These are phyloP conservation scores for Muraenolepis orangiensis DNA, from an alignment of 2,797 vertebrate species.

Conservation along the genomic window DNA sequence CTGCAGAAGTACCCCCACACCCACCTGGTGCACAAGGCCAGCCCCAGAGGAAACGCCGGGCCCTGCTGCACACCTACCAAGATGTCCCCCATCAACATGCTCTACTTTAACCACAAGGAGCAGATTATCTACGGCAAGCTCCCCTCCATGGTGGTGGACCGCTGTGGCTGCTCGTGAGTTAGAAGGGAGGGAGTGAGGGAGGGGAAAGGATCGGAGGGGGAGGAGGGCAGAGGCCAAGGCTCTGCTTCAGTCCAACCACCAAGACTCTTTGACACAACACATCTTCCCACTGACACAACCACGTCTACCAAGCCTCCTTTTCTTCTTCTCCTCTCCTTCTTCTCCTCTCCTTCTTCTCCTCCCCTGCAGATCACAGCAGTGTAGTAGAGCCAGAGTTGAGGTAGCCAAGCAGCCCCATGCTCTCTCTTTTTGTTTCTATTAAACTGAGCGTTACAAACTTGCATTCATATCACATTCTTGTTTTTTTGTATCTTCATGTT, in stretches of 20 bases:
- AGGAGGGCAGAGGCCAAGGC: slow-evolving; percentile 32
- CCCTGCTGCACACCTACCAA: slow-evolving; percentile 97
- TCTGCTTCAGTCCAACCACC: slow-evolving; percentile 25
- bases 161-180: slow-evolving; percentile 92
- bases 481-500: slow-evolving; percentile 44
- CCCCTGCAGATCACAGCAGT: slow-evolving; percentile 75
- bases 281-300: too few species aligned
- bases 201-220: slow-evolving; percentile 14
- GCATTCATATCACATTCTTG: slow-evolving; percentile 27
- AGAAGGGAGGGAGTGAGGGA: not conserved
- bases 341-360: not conserved
- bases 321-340: not conserved
- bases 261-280: slow-evolving; percentile 63
- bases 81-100: slow-evolving; percentile 98
- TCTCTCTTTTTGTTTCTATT: slow-evolving; percentile 25
- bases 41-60: slow-evolving; percentile 86
- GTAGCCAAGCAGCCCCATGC: slow-evolving; percentile 47
- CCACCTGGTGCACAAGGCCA: slow-evolving; percentile 93
- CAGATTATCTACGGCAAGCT: slow-evolving; percentile 98
- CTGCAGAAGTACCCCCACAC: slow-evolving; percentile 96
- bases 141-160: slow-evolving; percentile 96
- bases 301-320: slow-evolving; percentile 63
- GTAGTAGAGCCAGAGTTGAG: slow-evolving; percentile 76
- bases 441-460: slow-evolving; percentile 55
- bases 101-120: slow-evolving; percentile 94